Percentiles rank a stretch among this genome's conserved stretches.
Evolutionary conservation across 2,797 vertebrate genomes (phyloP).

Genomic region (Sebastiscus tertius): DNA sequence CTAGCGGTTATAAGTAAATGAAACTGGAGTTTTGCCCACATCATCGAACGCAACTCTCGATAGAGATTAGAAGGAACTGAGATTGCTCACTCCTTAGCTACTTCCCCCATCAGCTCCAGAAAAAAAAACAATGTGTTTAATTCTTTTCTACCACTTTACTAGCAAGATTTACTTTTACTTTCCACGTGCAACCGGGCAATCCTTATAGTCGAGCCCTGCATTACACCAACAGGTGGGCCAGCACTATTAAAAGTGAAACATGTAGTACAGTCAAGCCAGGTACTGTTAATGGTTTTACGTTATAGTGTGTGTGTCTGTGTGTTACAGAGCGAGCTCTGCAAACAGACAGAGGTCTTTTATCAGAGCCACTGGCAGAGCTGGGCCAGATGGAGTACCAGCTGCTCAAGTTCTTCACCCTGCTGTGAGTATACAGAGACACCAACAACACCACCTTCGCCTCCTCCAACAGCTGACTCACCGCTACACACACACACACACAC

Average conservation of each 20-base stretch:
- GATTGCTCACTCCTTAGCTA: too few species aligned
- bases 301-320: conserved; percentile 32
- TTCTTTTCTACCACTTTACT: too few species aligned
- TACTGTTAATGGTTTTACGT: conserved; percentile 29
- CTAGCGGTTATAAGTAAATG: too few species aligned
- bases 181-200: too few species aligned
- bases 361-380: conserved; percentile 85
- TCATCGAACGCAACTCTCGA: too few species aligned
- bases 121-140: too few species aligned
- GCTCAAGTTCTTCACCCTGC: conserved; percentile 93
- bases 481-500: neutral
- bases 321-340: conserved; percentile 85
- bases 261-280: neutral
- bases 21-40: too few species aligned
- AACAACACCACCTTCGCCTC: conserved; percentile 41
- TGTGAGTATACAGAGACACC: conserved; percentile 84
- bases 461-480: conserved; percentile 47
- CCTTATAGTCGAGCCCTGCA: neutral
- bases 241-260: conserved; percentile 9
- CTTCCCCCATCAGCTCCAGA: too few species aligned
- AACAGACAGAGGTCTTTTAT: conserved; percentile 84
- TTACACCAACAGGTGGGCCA: conserved; percentile 9
- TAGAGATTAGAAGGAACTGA: too few species aligned
- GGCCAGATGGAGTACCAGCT: conserved; percentile 91
- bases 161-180: too few species aligned